Percentiles rank a stretch among this genome's conserved stretches.
These are phyloP conservation scores for Mungos mungo DNA, from an alignment of 2,113 vertebrate species.

Conservation along the genomic window DNA sequence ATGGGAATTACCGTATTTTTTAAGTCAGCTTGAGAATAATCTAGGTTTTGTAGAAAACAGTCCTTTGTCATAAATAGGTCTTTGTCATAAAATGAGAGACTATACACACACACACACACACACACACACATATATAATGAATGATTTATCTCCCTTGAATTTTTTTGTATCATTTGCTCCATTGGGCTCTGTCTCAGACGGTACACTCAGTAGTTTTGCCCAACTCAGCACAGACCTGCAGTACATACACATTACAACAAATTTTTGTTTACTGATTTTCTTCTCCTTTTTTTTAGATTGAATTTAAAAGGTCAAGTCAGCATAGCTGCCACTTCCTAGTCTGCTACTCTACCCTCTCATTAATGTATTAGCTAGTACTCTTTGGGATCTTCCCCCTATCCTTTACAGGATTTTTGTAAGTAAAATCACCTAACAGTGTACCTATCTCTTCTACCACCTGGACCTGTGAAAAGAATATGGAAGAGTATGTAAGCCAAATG, in stretches of 20 bases:
- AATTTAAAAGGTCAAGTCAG: constrained; percentile 4
- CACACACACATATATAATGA: not conserved
- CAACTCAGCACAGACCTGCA: not conserved
- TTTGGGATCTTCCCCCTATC: not conserved
- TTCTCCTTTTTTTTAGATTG: not conserved
- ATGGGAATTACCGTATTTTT: constrained; percentile 34
- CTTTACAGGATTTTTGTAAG: not conserved
- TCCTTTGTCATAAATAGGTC: not conserved
- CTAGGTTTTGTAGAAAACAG: constrained; percentile 25
- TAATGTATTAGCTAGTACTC: not conserved
- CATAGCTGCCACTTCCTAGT: not conserved
- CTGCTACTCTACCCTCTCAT: not conserved
- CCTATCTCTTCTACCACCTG: not conserved
- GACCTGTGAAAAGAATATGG: not conserved
- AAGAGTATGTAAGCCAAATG: not conserved
- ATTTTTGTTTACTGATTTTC: not conserved
- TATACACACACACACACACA: too few relatives aligned
- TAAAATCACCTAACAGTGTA: not conserved
- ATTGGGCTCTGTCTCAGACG: not conserved
- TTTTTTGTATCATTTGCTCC: not conserved
- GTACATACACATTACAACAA: not conserved
- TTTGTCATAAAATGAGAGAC: constrained; percentile 22
- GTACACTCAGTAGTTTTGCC: not conserved
- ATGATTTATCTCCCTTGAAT: not conserved
- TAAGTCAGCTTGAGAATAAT: not conserved